Conservation (phyloP, 2,113 vertebrate species). For the Edolisoma coerulescens region DNA sequence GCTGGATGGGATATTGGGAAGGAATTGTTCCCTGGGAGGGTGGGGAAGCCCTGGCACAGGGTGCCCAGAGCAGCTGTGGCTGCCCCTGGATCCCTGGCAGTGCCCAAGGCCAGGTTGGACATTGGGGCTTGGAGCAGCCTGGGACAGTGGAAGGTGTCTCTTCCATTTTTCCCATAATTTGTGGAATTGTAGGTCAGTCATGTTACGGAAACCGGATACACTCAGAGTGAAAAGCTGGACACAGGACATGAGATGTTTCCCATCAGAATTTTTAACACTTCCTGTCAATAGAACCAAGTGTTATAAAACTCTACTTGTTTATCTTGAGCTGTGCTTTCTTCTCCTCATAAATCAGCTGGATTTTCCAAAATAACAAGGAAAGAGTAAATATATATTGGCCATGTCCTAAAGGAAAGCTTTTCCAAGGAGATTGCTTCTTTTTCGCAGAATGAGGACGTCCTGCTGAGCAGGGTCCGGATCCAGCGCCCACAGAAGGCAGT, state of each 20-base stretch:
- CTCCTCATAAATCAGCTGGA: background rate
- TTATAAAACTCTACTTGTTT: slow-evolving; percentile 26
- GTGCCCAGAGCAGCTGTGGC: background rate
- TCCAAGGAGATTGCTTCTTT: slow-evolving; percentile 52
- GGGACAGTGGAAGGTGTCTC: background rate
- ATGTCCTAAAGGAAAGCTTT: slow-evolving; percentile 60
- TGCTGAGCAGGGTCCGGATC: background rate
- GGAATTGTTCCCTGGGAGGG: background rate
- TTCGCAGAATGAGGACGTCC: slow-evolving; percentile 46
- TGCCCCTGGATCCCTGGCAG: background rate
- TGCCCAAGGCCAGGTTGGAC: background rate
- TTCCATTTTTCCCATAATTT: background rate
- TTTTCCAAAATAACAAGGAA: background rate
- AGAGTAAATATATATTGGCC: background rate
- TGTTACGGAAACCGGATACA: background rate
- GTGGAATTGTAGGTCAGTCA: background rate
- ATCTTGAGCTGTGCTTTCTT: background rate
- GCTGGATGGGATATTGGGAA: background rate
- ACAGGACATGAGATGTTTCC: background rate
- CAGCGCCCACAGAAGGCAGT: slow-evolving; percentile 22
- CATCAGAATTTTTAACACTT: background rate
- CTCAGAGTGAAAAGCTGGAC: background rate
- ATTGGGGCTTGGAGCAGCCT: background rate
- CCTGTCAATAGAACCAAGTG: background rate
- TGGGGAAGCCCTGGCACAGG: background rate